phyloP scores from a whole-genome alignment of 2,113 vertebrate genomes.

The Cynoglossus semilaevis region DNA sequence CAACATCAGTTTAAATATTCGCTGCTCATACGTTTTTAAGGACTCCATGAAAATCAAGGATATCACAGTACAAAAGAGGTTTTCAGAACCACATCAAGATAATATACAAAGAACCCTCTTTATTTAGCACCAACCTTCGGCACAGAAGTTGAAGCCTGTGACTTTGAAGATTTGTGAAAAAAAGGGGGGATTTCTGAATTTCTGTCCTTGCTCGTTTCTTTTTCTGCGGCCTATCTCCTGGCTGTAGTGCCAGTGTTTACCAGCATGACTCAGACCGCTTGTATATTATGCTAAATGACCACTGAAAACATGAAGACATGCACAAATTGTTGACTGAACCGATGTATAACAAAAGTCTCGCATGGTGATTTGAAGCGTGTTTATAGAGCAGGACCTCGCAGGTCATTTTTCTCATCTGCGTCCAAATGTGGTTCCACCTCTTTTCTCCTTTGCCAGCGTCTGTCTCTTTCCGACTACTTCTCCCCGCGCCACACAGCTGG shows the following conservation, averaged over 20 bases:
- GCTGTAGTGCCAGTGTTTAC: slow-evolving; percentile 57
- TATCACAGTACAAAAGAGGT: slow-evolving; percentile 56
- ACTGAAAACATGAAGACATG: slow-evolving; percentile 61
- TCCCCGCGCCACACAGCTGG: slow-evolving; percentile 57
- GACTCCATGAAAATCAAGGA: slow-evolving; percentile 28
- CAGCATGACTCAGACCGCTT: slow-evolving; percentile 57
- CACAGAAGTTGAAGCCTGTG: slow-evolving; percentile 33
- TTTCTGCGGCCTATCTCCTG: slow-evolving; percentile 47
- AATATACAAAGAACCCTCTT: slow-evolving; percentile 57
- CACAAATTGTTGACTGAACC: slow-evolving; percentile 63
- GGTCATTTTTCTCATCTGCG: slow-evolving; percentile 59
- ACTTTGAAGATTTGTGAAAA: slow-evolving; percentile 27
- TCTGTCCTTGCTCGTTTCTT: slow-evolving; percentile 28
- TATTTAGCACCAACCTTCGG: slow-evolving; percentile 36
- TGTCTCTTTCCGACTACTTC: slow-evolving; percentile 55
- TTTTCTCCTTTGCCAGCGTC: slow-evolving; percentile 52
- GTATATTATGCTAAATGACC: slow-evolving; percentile 67
- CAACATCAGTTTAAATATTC: slow-evolving; percentile 76
- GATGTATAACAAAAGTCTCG: slow-evolving; percentile 63
- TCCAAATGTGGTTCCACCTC: slow-evolving; percentile 68
- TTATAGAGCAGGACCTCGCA: slow-evolving; percentile 68
- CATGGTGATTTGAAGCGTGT: slow-evolving; percentile 65
- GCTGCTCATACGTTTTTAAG: neutral
- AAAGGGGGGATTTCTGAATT: slow-evolving; percentile 51
- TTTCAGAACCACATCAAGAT: slow-evolving; percentile 62